These are phyloP conservation scores for Ascaphus truei DNA, from an alignment of 2,113 vertebrate species.

Conservation along the genomic window DNA sequence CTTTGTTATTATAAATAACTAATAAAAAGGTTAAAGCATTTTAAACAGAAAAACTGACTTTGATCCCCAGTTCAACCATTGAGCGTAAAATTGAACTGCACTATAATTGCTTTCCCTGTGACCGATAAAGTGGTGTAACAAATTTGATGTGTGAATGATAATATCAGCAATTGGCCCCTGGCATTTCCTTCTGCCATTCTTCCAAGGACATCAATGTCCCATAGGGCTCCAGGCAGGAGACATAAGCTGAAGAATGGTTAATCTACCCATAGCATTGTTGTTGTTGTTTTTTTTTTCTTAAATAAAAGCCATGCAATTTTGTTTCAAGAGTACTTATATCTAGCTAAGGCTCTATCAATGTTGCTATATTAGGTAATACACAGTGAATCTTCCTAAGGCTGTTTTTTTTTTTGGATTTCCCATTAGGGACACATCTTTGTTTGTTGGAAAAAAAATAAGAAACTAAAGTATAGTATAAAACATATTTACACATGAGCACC, in stretches of 20 bases:
- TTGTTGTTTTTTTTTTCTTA: conserved; percentile 28
- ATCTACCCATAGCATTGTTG: conserved; percentile 63
- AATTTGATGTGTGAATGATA: conserved; percentile 89
- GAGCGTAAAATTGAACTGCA: conserved; percentile 86
- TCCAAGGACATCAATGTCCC: conserved; percentile 79
- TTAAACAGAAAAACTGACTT: conserved; percentile 71
- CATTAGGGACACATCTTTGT: conserved; percentile 8
- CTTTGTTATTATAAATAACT: conserved; percentile 65
- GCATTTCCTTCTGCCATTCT: conserved; percentile 76
- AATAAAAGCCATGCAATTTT: conserved; percentile 42
- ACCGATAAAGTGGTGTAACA: conserved; percentile 85
- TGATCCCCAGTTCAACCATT: conserved; percentile 80
- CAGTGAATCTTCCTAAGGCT: conserved; percentile 10
- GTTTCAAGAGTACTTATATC: conserved; percentile 53
- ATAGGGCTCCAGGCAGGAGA: conserved; percentile 69
- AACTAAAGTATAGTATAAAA: background rate
- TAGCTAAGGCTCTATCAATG: conserved; percentile 13
- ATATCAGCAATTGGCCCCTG: conserved; percentile 78
- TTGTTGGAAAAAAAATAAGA: background rate
- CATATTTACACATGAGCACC: conserved; percentile 2
- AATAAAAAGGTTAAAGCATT: conserved; percentile 65
- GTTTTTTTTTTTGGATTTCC: background rate
- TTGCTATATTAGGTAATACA: conserved; percentile 26
- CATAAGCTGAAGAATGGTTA: conserved; percentile 66
- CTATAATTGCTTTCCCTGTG: conserved; percentile 86